Base-by-base conservation (phyloP, 1,140 invertebrate species). In the Drosophila asahinai region DNA sequence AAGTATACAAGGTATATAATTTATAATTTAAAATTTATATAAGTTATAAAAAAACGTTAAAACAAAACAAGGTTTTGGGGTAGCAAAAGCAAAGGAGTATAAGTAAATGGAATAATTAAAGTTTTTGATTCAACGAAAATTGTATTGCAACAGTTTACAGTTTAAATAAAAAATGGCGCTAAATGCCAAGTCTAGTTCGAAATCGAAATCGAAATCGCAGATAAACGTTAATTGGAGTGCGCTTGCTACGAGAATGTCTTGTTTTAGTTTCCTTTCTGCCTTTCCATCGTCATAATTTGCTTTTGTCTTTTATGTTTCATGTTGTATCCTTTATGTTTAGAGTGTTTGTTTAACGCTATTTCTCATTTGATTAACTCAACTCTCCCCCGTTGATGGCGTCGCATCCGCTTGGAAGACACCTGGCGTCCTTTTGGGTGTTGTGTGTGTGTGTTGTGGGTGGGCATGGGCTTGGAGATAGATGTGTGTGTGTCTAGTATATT, bases 81-180 rank as follows among this genome's bases (percentile, higher is more conserved):
- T 67, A 87, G 72, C 76, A 83, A 87, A 83, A 77, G 80, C 77
- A 76, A 77, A 51, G 48, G 52, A 19, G 51, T 55, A 61, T 57
- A 68, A 65, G 55, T 57, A 82, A 52, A 72, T 38, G 22, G 11
- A 42, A 42, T 47, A 49, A 77, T 52, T 38, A 27, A 77, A 42
- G 40, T 33, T 38, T 75, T 66, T 68, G 48, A 49, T 70, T 60
- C 49, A 74, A 70, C 51, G 67, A 86, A 55, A 76, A 75, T 51
- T 43, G 64, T 86, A 86, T 86, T 86, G 83, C 83, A 86, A 86
- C 84, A 89, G 71, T 79, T 36, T 77, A 40, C n/a, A 65, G 76
- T 80, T 55, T 55, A 2, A 55, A 55, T 22, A 40, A 15, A 72
- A 70, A 82, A 68, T 52, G 61, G 43, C 47, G 17, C 45, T 76